Evolutionary conservation across 2,888 invertebrate genomes (phyloP), one percentile per base, ranked within the genome.

Genomic region (Eugnorisma glareosa): DNA sequence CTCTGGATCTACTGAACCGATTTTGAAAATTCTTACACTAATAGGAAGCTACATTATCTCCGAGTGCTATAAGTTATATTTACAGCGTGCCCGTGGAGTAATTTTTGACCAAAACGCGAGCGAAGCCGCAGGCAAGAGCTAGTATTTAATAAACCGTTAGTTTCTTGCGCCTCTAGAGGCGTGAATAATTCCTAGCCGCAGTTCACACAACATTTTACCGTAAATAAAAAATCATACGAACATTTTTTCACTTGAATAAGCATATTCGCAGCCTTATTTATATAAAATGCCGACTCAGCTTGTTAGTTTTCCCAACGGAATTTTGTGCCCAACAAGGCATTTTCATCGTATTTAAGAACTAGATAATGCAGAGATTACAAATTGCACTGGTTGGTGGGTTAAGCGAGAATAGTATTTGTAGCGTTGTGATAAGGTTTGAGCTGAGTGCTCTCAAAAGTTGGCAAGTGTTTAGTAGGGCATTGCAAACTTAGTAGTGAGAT

Each of bases 381-480:
- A 80, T 24, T 81, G 57, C 72, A 67, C 63, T 54, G 31, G 43
- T 37, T 3, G 70, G 69, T 82, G 68, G 54, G 76, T 77, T 78
- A 86, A 57, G 71, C 81, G 77, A 88, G 85, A 87, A 84, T 73
- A 71, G 64, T 37, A 57, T 74, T 67, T 89, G 69, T 76, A 71
- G 3, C 66, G 35, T 85, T 73, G 86, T 68, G 75, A 88, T 92
- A 92, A 67, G 77, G 89, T 75, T 86, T 71, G 84, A 79, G 86
- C 83, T 86, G 85, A 87, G 88, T 86, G 90, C 79, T 85, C 2
- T 64, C 80, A 87, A 85, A 88, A 89, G 87, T 90, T 92, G 88
- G 91, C 87, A 88, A 90, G 88, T 90, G 91, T 90, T 92, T 91
- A 88, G 88, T 87, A 76, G 87, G 89, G 90, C 91, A 91, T 91